Evolutionary conservation across 1,140 invertebrate genomes (phyloP).

Genomic region (Brachionus rotundiformis): DNA sequence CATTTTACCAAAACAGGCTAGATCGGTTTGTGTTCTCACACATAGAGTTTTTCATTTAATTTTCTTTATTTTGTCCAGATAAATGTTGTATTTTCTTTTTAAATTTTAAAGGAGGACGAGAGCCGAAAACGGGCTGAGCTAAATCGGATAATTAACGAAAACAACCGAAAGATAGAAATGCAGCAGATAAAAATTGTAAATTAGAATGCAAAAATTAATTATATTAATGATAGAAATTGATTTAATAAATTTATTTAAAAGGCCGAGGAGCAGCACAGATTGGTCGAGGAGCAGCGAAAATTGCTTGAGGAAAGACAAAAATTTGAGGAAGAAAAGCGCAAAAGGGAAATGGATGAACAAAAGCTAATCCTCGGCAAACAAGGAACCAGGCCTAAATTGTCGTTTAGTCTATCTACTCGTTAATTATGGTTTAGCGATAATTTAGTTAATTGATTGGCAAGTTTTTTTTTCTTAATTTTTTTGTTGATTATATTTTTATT

Average conservation of each 20-base stretch:
- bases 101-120: conserved; percentile 39
- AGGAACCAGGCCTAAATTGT: conserved; percentile 89
- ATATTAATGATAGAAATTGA: neutral
- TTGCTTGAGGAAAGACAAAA: conserved; percentile 91
- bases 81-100: no score
- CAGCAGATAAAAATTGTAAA: conserved; percentile 51
- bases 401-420: conserved; percentile 68
- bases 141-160: conserved; percentile 31
- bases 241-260: conserved; percentile 61
- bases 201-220: no score
- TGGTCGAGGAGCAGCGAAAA: conserved; percentile 91
- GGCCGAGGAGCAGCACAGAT: conserved; percentile 91
- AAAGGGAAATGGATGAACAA: conserved; percentile 86
- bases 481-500: conserved; percentile 10
- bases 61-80: neutral
- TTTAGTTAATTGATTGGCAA: neutral
- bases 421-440: neutral
- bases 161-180: conserved; percentile 41
- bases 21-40: neutral
- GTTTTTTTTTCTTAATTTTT: neutral
- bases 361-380: conserved; percentile 95
- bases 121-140: conserved; percentile 22
- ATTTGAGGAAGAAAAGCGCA: conserved; percentile 86
- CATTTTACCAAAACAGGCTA: neutral
- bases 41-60: conserved; percentile 15